These are phyloP conservation scores for Ophion slaviceki DNA, from an alignment of 2,888 invertebrate species.

Conservation along the genomic window DNA sequence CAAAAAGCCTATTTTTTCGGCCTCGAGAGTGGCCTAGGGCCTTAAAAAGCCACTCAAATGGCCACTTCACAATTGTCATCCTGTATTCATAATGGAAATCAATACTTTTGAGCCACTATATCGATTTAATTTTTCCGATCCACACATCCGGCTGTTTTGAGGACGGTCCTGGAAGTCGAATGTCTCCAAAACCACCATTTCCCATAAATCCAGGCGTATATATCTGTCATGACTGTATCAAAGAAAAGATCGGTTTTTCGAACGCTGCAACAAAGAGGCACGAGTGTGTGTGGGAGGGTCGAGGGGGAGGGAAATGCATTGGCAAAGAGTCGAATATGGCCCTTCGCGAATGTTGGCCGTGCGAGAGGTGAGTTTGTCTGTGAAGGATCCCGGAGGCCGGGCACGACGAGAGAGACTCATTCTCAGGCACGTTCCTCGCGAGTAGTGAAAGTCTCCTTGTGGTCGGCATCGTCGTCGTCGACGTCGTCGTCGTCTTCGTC, in stretches of 20 bases:
- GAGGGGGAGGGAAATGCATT: constrained; percentile 40
- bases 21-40: too few species aligned
- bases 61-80: not conserved
- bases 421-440: constrained; percentile 70
- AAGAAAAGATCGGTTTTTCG: constrained; percentile 14
- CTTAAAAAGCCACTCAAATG: too few species aligned
- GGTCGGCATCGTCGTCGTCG: constrained; percentile 39
- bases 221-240: not conserved
- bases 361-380: constrained; percentile 54
- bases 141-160: not conserved
- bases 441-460: constrained; percentile 69
- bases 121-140: not conserved
- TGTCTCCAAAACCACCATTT: not conserved
- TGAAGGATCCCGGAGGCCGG: constrained; percentile 40
- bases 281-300: not conserved
- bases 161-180: not conserved
- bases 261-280: not conserved
- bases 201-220: not conserved
- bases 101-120: not conserved
- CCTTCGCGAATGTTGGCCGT: constrained; percentile 60
- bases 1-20: too few species aligned
- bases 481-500: constrained; percentile 34
- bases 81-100: not conserved
- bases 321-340: constrained; percentile 29
- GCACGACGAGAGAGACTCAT: constrained; percentile 60